Evolutionary conservation across 2,113 vertebrate species (phyloP).

Genomic region (Mellivora capensis): DNA sequence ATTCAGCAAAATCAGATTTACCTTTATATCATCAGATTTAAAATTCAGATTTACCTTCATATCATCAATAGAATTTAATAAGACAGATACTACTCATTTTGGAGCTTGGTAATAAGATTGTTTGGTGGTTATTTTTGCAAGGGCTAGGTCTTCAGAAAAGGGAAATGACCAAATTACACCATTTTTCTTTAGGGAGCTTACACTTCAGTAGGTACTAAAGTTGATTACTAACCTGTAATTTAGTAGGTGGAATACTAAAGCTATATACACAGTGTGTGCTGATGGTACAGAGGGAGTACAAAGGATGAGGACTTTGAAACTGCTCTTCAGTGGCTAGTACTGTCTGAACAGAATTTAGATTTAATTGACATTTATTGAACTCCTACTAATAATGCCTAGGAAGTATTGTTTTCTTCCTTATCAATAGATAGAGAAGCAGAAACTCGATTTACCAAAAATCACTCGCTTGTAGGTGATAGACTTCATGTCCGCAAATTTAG

Average conservation of each 20-base stretch:
- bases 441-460: background rate
- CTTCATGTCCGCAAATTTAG: background rate
- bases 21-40: background rate
- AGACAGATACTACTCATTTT: background rate
- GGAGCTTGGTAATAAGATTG: background rate
- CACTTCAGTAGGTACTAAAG: background rate
- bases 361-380: background rate
- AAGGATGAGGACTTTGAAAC: background rate
- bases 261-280: background rate
- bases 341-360: background rate
- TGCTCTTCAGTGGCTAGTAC: background rate
- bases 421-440: background rate
- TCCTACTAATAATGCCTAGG: background rate
- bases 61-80: background rate
- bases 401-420: background rate
- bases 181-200: background rate
- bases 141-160: background rate
- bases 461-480: background rate
- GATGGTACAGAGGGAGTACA: background rate
- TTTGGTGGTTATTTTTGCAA: background rate
- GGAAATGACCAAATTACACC: background rate
- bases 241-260: background rate
- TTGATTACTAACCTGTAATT: background rate
- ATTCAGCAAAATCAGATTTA: background rate
- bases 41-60: background rate